Base-by-base conservation (phyloP, 2,888 invertebrate genomes). In the Melieria crassipennis region DNA sequence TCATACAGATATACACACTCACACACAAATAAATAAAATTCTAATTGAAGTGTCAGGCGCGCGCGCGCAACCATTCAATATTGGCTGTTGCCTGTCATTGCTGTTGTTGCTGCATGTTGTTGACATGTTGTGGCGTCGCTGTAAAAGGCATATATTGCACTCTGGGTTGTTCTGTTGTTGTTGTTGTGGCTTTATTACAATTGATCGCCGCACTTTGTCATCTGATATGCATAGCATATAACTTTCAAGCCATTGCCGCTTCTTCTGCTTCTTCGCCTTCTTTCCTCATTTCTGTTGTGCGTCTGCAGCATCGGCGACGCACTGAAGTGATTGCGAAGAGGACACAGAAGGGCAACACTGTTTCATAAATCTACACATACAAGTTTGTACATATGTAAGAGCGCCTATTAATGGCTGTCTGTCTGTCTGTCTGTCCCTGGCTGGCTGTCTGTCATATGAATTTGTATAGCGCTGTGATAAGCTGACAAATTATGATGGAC, bases 21-120 rank as follows among this genome's bases (percentile, higher is more conserved):
- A 30, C 30, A 30, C 30, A 30, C 42, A 60, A 65, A 64, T 68
- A 67, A 70, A 70, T 70, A 67, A 70, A 67, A 65, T 70, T 70
- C 65, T 73, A 73, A 73, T 73, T 73, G 73, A 65, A 64, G 61
- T 70, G 70, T 62, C 73, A 70, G 65, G 73, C 13, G 63, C 63
- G 48, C 11, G n/a, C 42, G 50, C 64, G 16, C 16, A 10, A 13
- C 16, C 30, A 16, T 64, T 46, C 10, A n/a, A 13, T 64, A 13
- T 9, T 16, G 48, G 42, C 60, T 67, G 7, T 60, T 3, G 9
- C 30, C 30, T 30, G 30, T 30, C 30, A 30, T 67, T 60, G 58
- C n/a, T 60, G 60, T 58, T 48, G 42, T 50, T 67, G 50, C 57
- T 66, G 46, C 55, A 43, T 63, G 56, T 63, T 69, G 69, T 69